A percentile compares a stretch with the other conserved stretches of the same genome.
phyloP scores from a whole-genome alignment of 2,888 invertebrate species.

The Aleiodes testaceus region DNA sequence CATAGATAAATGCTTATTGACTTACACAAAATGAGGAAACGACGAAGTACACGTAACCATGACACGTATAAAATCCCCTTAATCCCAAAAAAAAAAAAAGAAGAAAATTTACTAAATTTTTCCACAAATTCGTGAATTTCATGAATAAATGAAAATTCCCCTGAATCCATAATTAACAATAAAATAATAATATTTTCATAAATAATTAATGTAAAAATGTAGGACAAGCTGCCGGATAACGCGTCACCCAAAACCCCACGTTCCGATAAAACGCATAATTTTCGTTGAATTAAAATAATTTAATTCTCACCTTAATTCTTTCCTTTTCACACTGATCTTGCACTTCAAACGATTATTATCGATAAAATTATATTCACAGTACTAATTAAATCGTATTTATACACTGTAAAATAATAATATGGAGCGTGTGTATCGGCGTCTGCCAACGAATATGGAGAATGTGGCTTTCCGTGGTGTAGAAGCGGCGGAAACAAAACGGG shows the following conservation, averaged over 20 bases:
- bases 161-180: too few relatives aligned
- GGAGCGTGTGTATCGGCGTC: conserved; percentile 55
- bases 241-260: conserved; percentile 28
- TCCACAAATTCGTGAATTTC: neutral
- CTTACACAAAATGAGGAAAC: too few relatives aligned
- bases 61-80: too few relatives aligned
- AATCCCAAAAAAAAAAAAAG: neutral
- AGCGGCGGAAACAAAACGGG: conserved; percentile 66
- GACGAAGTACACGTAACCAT: too few relatives aligned
- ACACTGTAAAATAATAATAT: conserved; percentile 54
- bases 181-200: too few relatives aligned
- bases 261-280: conserved; percentile 13
- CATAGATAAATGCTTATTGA: neutral
- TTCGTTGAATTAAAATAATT: neutral
- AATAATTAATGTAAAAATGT: too few relatives aligned
- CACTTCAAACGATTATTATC: conserved; percentile 28
- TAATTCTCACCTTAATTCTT: conserved; percentile 37
- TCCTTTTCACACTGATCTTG: neutral
- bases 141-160: neutral
- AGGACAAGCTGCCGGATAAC: conserved; percentile 32
- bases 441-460: conserved; percentile 15
- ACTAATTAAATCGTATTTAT: too few relatives aligned
- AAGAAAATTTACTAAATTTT: neutral
- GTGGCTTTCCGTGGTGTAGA: conserved; percentile 56
- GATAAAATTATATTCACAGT: conserved; percentile 30